A percentile compares a stretch with the other conserved stretches of the same genome.
Evolutionary conservation across 2,113 vertebrate genomes (phyloP).

Genomic region (Ardeotis arabs): DNA sequence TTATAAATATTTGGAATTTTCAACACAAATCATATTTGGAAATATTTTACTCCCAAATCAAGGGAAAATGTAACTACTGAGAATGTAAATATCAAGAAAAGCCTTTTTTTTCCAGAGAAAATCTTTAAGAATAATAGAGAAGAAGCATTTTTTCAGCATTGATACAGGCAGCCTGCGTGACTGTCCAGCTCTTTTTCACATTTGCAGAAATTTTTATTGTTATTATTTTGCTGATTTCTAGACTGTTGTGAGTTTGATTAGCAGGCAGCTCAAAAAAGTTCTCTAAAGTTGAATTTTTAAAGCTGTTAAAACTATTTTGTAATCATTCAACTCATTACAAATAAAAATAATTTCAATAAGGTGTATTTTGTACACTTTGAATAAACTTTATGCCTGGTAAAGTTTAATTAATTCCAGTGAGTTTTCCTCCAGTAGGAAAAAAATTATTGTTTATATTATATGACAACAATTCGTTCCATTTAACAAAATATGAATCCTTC

Average conservation of each 20-base stretch:
- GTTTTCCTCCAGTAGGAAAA: background rate
- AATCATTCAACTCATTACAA: background rate
- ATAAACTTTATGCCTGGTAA: background rate
- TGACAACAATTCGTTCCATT: background rate
- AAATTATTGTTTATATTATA: background rate
- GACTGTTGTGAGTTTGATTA: background rate
- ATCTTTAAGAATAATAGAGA: background rate
- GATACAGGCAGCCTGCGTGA: background rate
- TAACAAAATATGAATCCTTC: background rate
- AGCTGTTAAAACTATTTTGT: background rate
- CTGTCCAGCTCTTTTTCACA: background rate
- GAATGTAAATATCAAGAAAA: background rate
- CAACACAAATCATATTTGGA: background rate
- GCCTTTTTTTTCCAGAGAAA: background rate
- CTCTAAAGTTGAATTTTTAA: background rate
- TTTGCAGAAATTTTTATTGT: background rate
- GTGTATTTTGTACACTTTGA: background rate
- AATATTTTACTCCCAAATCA: conserved; percentile 14
- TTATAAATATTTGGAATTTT: conserved; percentile 1
- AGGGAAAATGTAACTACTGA: background rate
- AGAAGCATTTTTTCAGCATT: background rate
- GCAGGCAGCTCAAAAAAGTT: background rate
- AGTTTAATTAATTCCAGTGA: background rate
- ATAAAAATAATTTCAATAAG: background rate
- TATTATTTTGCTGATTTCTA: background rate